A percentile compares a stretch with the other conserved stretches of the same genome.
These are phyloP conservation scores for Corythornis vintsioides DNA, from an alignment of 2,113 vertebrate genomes.

Conservation along the genomic window DNA sequence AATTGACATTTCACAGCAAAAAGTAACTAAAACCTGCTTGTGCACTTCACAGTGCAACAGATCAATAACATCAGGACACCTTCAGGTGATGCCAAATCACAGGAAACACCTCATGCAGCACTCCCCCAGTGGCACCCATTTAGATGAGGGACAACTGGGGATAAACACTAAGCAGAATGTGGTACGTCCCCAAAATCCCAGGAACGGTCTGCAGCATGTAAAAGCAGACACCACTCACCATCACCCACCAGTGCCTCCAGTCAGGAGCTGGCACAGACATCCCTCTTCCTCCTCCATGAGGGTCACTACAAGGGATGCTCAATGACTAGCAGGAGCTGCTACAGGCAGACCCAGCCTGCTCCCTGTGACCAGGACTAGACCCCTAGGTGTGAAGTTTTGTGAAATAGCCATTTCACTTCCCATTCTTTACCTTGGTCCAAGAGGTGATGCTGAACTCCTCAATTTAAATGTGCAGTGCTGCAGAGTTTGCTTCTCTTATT, in stretches of 20 bases:
- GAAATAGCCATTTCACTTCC: background rate
- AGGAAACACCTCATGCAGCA: background rate
- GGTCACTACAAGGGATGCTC: rapidly evolving
- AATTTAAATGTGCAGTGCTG: background rate
- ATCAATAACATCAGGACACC: background rate
- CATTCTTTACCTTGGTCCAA: background rate
- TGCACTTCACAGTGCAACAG: background rate
- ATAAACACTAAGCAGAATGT: background rate
- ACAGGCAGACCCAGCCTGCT: rapidly evolving
- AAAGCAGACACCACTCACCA: background rate
- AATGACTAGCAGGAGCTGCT: background rate
- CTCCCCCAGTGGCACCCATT: background rate
- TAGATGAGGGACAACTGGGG: background rate
- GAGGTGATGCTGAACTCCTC: background rate
- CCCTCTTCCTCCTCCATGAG: rapidly evolving
- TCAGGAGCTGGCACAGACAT: background rate
- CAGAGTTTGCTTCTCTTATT: background rate
- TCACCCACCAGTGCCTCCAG: rapidly evolving
- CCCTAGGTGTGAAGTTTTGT: background rate
- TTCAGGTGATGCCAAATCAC: background rate
- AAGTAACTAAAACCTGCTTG: background rate
- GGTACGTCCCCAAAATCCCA: background rate
- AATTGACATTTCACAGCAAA: background rate
- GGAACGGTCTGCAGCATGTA: rapidly evolving
- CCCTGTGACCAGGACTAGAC: rapidly evolving